Percentiles rank a stretch among this genome's conserved stretches.
Evolutionary conservation across 2,797 vertebrate genomes (phyloP).

Genomic region (Pseudochirops corinnae): DNA sequence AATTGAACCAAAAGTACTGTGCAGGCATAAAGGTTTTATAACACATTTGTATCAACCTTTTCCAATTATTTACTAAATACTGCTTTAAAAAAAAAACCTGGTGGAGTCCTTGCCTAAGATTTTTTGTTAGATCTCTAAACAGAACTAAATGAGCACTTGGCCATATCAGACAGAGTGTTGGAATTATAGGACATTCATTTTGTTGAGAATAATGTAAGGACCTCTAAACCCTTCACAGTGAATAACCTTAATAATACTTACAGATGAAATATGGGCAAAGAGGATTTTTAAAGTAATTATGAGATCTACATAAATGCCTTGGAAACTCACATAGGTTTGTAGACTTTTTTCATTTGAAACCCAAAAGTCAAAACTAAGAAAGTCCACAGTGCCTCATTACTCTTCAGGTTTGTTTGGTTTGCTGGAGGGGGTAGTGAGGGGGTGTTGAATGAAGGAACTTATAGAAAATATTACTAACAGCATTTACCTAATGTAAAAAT

Average conservation of each 20-base stretch:
- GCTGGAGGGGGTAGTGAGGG: not conserved
- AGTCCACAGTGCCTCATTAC: conserved; percentile 14
- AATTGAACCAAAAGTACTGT: conserved; percentile 36
- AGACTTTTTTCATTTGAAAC: conserved; percentile 50
- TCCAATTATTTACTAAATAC: conserved; percentile 78
- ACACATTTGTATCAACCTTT: conserved; percentile 62
- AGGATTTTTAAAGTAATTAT: conserved; percentile 66
- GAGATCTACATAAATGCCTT: conserved; percentile 49
- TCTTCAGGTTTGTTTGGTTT: not conserved
- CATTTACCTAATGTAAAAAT: conserved; percentile 40
- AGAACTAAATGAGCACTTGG: conserved; percentile 70
- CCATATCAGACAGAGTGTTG: conserved; percentile 68
- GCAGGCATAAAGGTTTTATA: conserved; percentile 44
- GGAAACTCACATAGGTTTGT: conserved; percentile 16
- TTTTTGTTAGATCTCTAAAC: conserved; percentile 67
- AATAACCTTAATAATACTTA: conserved; percentile 66
- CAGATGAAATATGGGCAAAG: conserved; percentile 65
- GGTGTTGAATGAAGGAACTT: conserved; percentile 32
- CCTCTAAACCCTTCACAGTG: conserved; percentile 64
- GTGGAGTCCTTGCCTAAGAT: conserved; percentile 56
- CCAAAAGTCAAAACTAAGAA: conserved; percentile 51
- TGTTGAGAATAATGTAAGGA: conserved; percentile 70
- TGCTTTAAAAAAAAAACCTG: conserved; percentile 57
- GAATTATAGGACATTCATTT: conserved; percentile 75
- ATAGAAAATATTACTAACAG: conserved; percentile 28